These are phyloP conservation scores for Callospermophilus lateralis DNA, from an alignment of 2,113 vertebrate genomes.

Conservation along the genomic window DNA sequence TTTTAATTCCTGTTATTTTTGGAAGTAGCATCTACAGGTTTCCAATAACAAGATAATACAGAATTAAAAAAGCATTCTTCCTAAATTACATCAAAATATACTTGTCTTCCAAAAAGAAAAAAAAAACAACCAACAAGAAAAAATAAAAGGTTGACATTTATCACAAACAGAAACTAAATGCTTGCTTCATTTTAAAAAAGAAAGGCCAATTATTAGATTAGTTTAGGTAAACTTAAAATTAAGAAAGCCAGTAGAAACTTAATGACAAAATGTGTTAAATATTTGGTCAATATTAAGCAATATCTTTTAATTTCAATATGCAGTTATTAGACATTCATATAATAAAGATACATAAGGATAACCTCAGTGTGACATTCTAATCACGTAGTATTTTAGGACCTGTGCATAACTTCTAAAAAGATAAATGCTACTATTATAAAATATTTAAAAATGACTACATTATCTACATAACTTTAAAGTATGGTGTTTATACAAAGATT, in stretches of 20 bases:
- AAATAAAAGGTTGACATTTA: neutral
- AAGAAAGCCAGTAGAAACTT: constrained; percentile 72
- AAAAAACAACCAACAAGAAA: neutral
- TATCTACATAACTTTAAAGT: constrained; percentile 55
- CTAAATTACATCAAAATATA: constrained; percentile 55
- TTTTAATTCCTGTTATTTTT: constrained; percentile 52
- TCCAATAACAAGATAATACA: neutral
- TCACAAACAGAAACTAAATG: constrained; percentile 64
- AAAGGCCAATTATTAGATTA: constrained; percentile 60
- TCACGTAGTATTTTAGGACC: constrained; percentile 71
- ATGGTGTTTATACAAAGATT: constrained; percentile 43
- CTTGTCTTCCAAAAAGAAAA: constrained; percentile 26
- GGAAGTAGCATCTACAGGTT: constrained; percentile 7
- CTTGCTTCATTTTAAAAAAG: constrained; percentile 67
- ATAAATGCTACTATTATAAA: constrained; percentile 56
- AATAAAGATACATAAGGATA: constrained; percentile 56
- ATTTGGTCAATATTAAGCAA: constrained; percentile 42
- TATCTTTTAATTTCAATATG: constrained; percentile 60
- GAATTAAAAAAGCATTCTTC: constrained; percentile 59
- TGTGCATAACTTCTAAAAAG: constrained; percentile 69
- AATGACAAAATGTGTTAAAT: constrained; percentile 69
- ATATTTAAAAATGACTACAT: constrained; percentile 45
- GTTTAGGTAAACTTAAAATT: constrained; percentile 64
- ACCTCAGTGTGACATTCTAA: constrained; percentile 45
- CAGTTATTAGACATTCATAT: constrained; percentile 64